Evolutionary conservation across 2,797 vertebrate species (phyloP), one percentile per base, ranked within the genome.

Genomic region (Pteropus rufus): DNA sequence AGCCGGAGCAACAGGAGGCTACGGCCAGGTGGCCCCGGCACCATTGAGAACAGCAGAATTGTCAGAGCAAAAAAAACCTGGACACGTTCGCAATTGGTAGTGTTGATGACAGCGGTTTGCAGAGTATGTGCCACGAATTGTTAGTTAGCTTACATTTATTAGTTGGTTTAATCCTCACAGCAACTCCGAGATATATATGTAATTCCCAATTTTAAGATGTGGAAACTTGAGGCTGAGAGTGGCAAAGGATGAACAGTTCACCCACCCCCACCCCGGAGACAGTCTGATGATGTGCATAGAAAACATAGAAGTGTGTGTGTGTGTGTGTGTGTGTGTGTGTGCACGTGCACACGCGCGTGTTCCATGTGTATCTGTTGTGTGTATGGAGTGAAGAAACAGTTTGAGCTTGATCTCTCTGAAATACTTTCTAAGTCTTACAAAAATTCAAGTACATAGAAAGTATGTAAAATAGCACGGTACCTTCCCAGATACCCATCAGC

Each of bases 381-480:
- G 26, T 2, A 0, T 31, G 11, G 34, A 34, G 10, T 4, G 29
- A n/a, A 46, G 52, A 39, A 72, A 9, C 18, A 14, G 18, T 54
- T 44, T 10, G n/a, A 21, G 5, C 11, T 12, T 79, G 39, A 31
- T 21, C 31, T 31, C 72, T 65, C 16, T 21, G 34, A 73, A 84
- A 10, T 41, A 3, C 72, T 83, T 93, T 56, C 62, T 77, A 29
- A 54, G 65, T 46, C 39, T 94, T 69, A 39, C 0, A 14, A 73
- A 46, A 56, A 8, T 7, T 15, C n/a, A 39, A 19, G 31, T 3
- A 26, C 10, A 0, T 6, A 8, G 2, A 46, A 18, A 29, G 49
- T 31, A 1, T 3, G 0, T 14, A 21, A 31, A 29, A 1, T 2
- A 44, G 19, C 1, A 0, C 5, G 12, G 0, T 4, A 11, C 16